These are phyloP conservation scores for Toxonevra muliebris DNA, from an alignment of 2,888 invertebrate genomes.

Conservation along the genomic window DNA sequence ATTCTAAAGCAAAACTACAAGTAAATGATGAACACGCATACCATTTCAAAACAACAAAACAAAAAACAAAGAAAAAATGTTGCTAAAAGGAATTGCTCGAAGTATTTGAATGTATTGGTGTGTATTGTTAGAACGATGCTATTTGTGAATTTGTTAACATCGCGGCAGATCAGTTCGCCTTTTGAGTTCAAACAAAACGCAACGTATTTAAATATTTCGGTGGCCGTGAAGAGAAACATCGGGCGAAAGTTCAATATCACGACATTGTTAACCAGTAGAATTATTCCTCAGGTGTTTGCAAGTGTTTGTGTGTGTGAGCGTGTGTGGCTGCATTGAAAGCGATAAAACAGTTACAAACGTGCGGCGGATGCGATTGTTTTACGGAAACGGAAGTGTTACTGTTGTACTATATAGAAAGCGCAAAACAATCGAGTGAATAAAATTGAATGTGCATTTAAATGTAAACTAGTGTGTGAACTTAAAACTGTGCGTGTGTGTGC, in stretches of 20 bases:
- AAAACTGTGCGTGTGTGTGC: neutral
- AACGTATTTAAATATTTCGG: constrained; percentile 30
- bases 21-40: neutral
- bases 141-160: constrained; percentile 18
- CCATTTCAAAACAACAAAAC: neutral
- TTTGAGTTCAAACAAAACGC: constrained; percentile 44
- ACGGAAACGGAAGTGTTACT: constrained; percentile 28
- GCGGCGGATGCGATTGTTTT: constrained; percentile 21
- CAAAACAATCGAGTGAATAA: too few relatives aligned
- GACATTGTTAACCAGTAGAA: neutral
- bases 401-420: too few relatives aligned
- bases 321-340: neutral
- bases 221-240: neutral
- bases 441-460: too few relatives aligned
- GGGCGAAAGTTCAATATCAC: neutral
- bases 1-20: neutral
- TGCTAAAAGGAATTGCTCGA: constrained; percentile 6
- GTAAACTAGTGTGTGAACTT: too few relatives aligned
- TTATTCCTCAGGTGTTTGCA: neutral
- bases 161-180: constrained; percentile 47
- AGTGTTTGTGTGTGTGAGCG: neutral
- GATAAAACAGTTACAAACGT: too few relatives aligned
- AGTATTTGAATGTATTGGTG: neutral
- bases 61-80: neutral
- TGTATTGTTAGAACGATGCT: constrained; percentile 9